Conservation (phyloP, 2,113 vertebrate genomes). For the Aix galericulata region DNA sequence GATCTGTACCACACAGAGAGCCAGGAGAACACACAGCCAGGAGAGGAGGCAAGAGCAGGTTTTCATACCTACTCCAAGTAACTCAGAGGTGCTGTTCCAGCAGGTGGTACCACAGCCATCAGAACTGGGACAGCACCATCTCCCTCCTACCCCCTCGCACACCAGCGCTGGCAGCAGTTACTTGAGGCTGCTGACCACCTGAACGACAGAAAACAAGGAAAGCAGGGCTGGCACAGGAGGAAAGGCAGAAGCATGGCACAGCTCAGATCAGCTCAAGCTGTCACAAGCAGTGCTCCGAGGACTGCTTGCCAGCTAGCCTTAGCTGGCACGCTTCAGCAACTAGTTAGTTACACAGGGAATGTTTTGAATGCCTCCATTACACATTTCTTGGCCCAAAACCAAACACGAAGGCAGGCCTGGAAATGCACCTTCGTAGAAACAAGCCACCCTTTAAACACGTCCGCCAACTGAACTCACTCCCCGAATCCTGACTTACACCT, state of each 20-base stretch:
- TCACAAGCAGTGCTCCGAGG: rapidly evolving
- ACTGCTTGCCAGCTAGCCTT: background rate
- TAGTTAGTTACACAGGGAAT: background rate
- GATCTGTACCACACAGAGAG: background rate
- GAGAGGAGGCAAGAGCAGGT: background rate
- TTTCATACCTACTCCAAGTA: background rate
- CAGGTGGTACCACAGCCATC: background rate
- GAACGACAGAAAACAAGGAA: background rate
- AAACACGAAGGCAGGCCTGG: background rate
- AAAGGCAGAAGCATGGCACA: background rate
- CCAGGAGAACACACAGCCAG: rapidly evolving
- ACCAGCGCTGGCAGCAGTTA: background rate
- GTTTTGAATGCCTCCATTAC: background rate
- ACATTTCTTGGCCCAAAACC: background rate
- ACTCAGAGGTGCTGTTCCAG: background rate
- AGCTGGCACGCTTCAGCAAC: background rate
- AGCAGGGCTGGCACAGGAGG: background rate
- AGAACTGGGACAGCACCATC: rapidly evolving
- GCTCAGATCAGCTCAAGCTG: background rate
- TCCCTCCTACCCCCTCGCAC: background rate
- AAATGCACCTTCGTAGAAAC: background rate
- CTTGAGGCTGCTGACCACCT: background rate
- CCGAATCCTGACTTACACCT: background rate
- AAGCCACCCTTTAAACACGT: background rate
- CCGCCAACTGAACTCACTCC: background rate